Evolutionary conservation across 2,113 vertebrate species (phyloP), one percentile per base, ranked within the genome.

Genomic region (Australoheros scitulus): DNA sequence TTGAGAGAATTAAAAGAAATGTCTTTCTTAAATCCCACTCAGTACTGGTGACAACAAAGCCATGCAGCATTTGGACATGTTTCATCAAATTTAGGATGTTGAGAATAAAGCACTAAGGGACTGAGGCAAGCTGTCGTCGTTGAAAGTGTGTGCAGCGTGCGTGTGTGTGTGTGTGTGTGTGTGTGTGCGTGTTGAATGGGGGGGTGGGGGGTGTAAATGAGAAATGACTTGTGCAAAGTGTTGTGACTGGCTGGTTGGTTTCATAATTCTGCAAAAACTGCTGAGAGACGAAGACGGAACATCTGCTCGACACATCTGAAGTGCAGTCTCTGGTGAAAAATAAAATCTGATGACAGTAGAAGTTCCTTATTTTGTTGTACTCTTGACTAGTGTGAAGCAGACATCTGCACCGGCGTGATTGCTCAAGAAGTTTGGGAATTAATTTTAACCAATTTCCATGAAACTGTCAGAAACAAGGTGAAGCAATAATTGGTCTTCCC

Each of bases 231-330:
- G 61, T 83, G 83, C 50, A 22, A 55, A 50, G 80, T 83, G 75
- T 77, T 89, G 75, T 91, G 88, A 93, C 61, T 86, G 79, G 80
- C 82, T 90, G 88, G 59, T 84, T 89, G 86, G 82, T 81, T 93
- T 89, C 79, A 87, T 83, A 87, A 91, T 90, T 86, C 85, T 75
- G 81, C 81, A 81, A 81, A 90, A 91, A 87, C 68, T 70, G 87
- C 91, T 81, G 91, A 90, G 80, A 88, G 88, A 93, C 43, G 6
- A 80, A 80, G 79, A 86, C 79, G 2, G 64, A 93, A 91, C 94
- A 93, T 94, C 92, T 93, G 92, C 85, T 91, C 82, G 11, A 86
- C 89, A 85, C 88, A 90, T 91, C 83, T 89, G 81, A 92, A 79
- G 77, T 55, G 77, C 82, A 76, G 85, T 90, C 75, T 84, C 74